Evolutionary conservation across 2,888 invertebrate genomes (phyloP).

Genomic region (Hedya salicella): DNA sequence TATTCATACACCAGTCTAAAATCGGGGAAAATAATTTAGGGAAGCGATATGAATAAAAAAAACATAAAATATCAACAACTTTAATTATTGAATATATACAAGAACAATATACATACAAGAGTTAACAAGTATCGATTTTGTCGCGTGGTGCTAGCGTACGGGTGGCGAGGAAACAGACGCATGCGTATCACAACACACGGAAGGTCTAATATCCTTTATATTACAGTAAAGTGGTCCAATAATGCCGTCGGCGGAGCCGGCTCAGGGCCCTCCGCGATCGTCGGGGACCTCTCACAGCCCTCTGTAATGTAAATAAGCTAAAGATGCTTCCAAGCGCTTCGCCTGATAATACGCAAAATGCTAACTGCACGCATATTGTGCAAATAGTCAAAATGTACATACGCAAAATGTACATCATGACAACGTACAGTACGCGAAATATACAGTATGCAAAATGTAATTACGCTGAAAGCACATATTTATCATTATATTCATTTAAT

Average conservation of each 20-base stretch:
- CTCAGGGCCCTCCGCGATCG: neutral
- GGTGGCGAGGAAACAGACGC: slow-evolving; percentile 43
- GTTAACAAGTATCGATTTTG: slow-evolving; percentile 63
- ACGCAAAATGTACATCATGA: too few relatives aligned
- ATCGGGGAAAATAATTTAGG: too few relatives aligned
- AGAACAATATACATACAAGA: slow-evolving; percentile 77
- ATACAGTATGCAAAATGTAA: too few relatives aligned
- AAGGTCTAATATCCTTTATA: slow-evolving; percentile 5
- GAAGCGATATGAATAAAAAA: slow-evolving; percentile 56
- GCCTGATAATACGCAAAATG: too few relatives aligned
- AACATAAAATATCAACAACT: slow-evolving; percentile 81
- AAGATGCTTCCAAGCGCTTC: neutral
- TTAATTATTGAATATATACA: slow-evolving; percentile 84
- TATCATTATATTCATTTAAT: too few relatives aligned
- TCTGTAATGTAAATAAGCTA: neutral
- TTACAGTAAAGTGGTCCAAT: neutral
- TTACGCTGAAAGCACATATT: too few relatives aligned
- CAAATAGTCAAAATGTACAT: too few relatives aligned
- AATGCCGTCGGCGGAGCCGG: slow-evolving; percentile 5
- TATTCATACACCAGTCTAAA: too few relatives aligned
- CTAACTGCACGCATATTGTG: too few relatives aligned
- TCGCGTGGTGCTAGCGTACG: slow-evolving; percentile 52
- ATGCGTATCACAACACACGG: slow-evolving; percentile 7
- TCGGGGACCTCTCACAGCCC: neutral
- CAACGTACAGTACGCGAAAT: too few relatives aligned